phyloP scores from a whole-genome alignment of 2,113 vertebrate species.

The Colinus virginianus region DNA sequence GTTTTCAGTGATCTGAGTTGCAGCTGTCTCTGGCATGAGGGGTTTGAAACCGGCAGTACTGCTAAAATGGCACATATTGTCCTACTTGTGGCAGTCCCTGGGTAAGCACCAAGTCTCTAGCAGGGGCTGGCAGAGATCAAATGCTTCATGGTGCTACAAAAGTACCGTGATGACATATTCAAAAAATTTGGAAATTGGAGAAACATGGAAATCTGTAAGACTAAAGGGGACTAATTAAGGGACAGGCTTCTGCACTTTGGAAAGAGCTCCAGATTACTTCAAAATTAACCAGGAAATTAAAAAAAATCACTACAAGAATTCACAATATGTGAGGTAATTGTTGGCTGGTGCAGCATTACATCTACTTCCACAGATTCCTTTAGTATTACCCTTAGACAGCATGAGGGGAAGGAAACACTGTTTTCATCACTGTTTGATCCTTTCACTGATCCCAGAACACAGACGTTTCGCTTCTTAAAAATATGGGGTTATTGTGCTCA shows the following conservation, averaged over 20 bases:
- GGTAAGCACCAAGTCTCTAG: rapidly evolving
- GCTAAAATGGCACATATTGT: neutral
- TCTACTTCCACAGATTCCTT: neutral
- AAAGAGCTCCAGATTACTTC: neutral
- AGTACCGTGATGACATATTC: neutral
- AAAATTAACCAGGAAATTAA: neutral
- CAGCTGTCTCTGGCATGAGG: neutral
- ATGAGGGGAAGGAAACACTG: neutral
- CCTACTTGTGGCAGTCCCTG: neutral
- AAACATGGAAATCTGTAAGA: neutral
- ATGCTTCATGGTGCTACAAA: neutral
- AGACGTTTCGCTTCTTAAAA: neutral
- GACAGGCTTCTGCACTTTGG: neutral
- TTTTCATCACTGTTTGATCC: neutral
- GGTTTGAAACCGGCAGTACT: neutral
- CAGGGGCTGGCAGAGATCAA: neutral
- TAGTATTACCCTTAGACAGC: neutral
- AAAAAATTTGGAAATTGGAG: neutral
- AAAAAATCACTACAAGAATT: neutral
- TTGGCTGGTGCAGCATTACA: neutral
- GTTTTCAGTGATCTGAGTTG: neutral
- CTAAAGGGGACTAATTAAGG: neutral
- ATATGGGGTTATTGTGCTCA: neutral
- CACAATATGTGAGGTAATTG: neutral
- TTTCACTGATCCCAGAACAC: neutral